Conservation (phyloP, 1,140 invertebrate species). For the Leptinotarsa defecta region DNA sequence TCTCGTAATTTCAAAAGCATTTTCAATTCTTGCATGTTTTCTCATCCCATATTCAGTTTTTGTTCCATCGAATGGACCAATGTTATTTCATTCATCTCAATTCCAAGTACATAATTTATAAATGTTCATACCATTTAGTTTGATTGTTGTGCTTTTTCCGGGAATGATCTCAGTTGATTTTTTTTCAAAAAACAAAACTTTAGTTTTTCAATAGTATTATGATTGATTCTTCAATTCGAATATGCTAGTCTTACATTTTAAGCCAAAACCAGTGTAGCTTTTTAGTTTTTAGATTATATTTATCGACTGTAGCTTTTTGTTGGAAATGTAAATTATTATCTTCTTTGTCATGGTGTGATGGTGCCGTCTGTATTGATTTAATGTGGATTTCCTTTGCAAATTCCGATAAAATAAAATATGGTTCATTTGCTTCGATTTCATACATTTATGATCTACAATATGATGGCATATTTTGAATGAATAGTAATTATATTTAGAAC, state of each 20-base stretch:
- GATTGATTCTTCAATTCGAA: neutral
- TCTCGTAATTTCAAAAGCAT: too few species aligned
- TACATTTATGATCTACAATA: neutral
- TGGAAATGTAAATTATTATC: conserved; percentile 26
- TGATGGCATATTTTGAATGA: neutral
- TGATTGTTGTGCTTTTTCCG: too few species aligned
- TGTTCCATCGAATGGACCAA: too few species aligned
- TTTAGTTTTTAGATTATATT: conserved; percentile 16
- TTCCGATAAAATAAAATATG: neutral
- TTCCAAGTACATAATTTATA: too few species aligned
- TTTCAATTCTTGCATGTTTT: too few species aligned
- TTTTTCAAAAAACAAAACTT: neutral
- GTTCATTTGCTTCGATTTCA: neutral
- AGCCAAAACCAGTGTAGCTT: conserved; percentile 24
- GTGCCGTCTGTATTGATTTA: conserved; percentile 1
- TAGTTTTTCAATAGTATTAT: neutral
- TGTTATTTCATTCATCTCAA: too few species aligned
- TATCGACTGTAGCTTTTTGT: conserved; percentile 21
- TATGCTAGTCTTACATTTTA: conserved; percentile 16
- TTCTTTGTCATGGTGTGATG: neutral
- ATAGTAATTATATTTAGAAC: neutral
- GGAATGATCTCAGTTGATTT: neutral
- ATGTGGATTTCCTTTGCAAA: neutral
- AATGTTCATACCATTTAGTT: too few species aligned
- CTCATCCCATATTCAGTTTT: too few species aligned